Evolutionary conservation across 2,113 vertebrate species (phyloP).

Genomic region (Canis aureus): DNA sequence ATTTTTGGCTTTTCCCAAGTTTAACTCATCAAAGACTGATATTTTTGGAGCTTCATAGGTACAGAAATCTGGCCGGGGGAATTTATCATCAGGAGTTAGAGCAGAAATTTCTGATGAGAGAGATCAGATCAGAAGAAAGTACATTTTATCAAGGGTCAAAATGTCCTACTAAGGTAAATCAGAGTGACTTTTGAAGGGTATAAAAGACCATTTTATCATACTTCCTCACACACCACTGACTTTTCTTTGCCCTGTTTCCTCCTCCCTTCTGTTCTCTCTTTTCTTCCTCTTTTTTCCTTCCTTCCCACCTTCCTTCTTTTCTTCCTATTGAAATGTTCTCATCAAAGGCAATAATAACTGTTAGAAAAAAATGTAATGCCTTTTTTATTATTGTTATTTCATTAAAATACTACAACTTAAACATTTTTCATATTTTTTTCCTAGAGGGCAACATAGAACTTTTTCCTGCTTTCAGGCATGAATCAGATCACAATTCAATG

Average conservation of each 20-base stretch:
- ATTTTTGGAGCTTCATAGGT: not conserved
- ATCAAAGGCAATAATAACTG: not conserved
- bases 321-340: slow-evolving; percentile 25
- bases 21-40: not conserved
- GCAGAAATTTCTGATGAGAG: not conserved
- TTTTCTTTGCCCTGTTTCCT: not conserved
- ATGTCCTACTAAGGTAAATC: not conserved
- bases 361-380: not conserved
- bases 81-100: not conserved
- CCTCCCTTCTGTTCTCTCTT: not conserved
- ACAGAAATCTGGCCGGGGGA: not conserved
- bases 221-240: not conserved
- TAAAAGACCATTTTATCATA: not conserved
- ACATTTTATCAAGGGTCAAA: not conserved
- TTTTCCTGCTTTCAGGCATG: not conserved
- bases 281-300: too few relatives aligned
- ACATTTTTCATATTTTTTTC: slow-evolving; percentile 1
- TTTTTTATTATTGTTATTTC: slow-evolving; percentile 10
- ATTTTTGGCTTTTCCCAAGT: not conserved
- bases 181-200: not conserved
- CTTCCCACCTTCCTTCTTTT: not conserved
- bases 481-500: slow-evolving; percentile 65
- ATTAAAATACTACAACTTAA: slow-evolving; percentile 1
- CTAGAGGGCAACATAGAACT: slow-evolving; percentile 69
- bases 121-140: not conserved